Evolutionary conservation across 1,140 invertebrate species (phyloP), one percentile per base, ranked within the genome.

Genomic region (Cotesia vestalis): DNA sequence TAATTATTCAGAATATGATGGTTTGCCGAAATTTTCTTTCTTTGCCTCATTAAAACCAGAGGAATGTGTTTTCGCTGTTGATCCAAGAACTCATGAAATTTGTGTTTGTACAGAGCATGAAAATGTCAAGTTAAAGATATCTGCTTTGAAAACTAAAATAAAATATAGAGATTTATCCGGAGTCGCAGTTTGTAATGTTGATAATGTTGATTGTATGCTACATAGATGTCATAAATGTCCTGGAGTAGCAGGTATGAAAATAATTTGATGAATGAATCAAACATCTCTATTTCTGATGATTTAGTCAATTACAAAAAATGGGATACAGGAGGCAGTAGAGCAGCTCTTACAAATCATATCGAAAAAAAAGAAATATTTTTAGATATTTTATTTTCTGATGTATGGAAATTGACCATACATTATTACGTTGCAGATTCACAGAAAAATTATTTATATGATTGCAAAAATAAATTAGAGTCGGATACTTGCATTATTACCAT

Each of bases 361-460:
- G 63, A 66, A 46, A 17, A 53, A n/a, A 53, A 27, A 14, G 2
- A 46, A 46, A 40, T 27, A 40, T 38, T 46, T 52, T 53, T 12
- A 35, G 12, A 40, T 4, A 5, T 17, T 36, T 35, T 71, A 35
- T 63, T 8, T 52, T 35, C 46, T 17, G 57, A 72, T 12, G 57
- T 60, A 57, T 72, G 63, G 51, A 52, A 72, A 66, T 55, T 68
- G 40, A 74, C 36, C 6, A 4, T 36, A 35, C 73, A 74, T 68
- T 64, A 71, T 68, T 74, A 60, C 62, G 67, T 68, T 36, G 69
- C 69, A 14, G 62, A 74, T 46, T 38, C 55, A 8, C 68, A 74
- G 38, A 74, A 60, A 57, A n/a, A 61, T 11, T 71, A 67, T 71
- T 61, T 67, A 34, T 61, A 34, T 14, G 40, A 74, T 38, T 61